Conservation (phyloP, 2,888 invertebrate genomes). For the Conops quadrifasciatus region DNA sequence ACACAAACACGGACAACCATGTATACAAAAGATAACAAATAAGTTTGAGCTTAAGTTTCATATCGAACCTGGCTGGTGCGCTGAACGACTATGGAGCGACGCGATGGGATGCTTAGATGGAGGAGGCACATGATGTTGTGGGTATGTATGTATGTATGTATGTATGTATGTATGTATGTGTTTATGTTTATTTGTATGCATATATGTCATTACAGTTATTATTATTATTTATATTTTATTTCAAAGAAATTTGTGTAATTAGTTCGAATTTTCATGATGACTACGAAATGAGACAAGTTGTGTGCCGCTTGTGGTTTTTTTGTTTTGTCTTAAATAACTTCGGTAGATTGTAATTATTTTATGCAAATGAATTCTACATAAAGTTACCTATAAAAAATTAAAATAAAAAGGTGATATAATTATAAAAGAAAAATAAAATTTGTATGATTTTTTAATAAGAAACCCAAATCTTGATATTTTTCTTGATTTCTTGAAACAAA, state of each 20-base stretch:
- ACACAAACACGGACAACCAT: no score
- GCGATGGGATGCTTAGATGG: no score
- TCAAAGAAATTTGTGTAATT: no score
- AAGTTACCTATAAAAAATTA: slow-evolving; percentile 64
- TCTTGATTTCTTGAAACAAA: background rate
- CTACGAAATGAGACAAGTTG: no score
- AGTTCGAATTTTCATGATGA: no score
- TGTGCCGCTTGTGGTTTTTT: background rate
- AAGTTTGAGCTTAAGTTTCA: no score
- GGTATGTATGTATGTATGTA: background rate
- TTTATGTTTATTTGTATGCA: no score
- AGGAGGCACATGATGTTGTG: slow-evolving; percentile 27
- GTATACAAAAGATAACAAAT: no score
- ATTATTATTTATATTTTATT: background rate
- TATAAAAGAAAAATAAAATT: slow-evolving; percentile 44
- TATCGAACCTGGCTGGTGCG: slow-evolving; percentile 32
- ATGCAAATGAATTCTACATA: slow-evolving; percentile 63
- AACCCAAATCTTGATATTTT: no score
- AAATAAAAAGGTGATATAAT: slow-evolving; percentile 47
- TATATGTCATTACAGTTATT: no score
- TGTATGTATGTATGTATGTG: background rate
- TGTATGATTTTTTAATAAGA: background rate
- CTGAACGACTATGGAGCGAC: slow-evolving; percentile 18
- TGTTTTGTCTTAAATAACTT: background rate
- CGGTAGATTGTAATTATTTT: background rate